Conservation (phyloP, 2,888 invertebrate species). For the Acronicta aceris region DNA sequence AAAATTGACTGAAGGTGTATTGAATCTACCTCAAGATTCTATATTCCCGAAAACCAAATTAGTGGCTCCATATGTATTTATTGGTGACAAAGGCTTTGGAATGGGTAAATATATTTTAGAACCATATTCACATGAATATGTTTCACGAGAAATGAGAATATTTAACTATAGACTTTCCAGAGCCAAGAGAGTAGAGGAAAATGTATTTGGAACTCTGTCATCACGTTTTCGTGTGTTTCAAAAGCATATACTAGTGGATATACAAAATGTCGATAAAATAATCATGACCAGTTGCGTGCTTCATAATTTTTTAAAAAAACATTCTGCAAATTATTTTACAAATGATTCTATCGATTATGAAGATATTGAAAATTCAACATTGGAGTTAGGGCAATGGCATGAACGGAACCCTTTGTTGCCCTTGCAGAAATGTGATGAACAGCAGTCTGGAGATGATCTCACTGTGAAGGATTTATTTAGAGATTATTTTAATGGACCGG, state of each 20-base stretch:
- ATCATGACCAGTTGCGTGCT: conserved; percentile 6
- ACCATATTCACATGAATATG: conserved; percentile 3
- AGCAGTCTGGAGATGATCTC: not conserved
- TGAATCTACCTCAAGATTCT: conserved; percentile 1
- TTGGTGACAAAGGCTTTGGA: conserved; percentile 12
- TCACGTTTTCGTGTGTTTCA: conserved; percentile 10
- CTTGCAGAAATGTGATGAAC: conserved; percentile 4
- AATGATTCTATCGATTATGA: conserved; percentile 8
- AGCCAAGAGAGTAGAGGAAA: conserved; percentile 9
- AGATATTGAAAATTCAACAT: conserved; percentile 4
- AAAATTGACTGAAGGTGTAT: conserved; percentile 3
- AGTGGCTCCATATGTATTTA: conserved; percentile 11
- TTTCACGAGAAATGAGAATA: not conserved
- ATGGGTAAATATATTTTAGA: conserved; percentile 13
- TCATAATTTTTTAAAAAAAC: conserved; percentile 8
- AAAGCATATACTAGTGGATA: conserved; percentile 6
- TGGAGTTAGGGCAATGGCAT: not conserved
- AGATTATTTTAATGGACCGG: conserved; percentile 12
- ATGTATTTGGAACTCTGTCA: conserved; percentile 6
- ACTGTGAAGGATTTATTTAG: not conserved
- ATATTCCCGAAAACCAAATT: conserved; percentile 1
- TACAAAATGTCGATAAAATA: conserved; percentile 12
- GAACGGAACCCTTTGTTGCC: conserved; percentile 1
- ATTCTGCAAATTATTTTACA: conserved; percentile 9
- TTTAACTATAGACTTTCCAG: conserved; percentile 10